Base-by-base conservation (phyloP, 37 sponge, comb jelly and placozoan species). In the Lycopodina hypogea region DNA sequence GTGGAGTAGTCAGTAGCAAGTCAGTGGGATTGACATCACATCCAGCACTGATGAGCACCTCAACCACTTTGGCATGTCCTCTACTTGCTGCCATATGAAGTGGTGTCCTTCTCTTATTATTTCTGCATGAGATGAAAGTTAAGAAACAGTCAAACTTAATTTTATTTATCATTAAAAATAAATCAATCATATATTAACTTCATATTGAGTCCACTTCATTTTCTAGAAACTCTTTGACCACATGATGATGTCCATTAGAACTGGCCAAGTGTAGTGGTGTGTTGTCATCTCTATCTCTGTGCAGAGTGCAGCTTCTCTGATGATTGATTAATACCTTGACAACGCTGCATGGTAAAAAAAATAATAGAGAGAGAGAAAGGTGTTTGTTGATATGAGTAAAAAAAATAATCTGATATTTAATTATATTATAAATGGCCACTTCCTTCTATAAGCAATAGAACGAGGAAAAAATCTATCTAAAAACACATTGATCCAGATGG, bases 191-290 rank as follows among this genome's bases (percentile, higher is more conserved):
- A 33, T 37, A 69, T 64, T 23, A 56, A 92, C 87, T 87, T 93
- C 1, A 81, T 87, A 24, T 86, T 87, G 89, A 80, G 18, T 79
- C 83, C 19, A 93, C 93, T 19, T 84, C 83, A 60, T 68, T 52
- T 22, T 85, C 82, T 21, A 97, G 66, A 35, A 97, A 74, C 1
- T 60, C 70, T 38, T 80, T 78, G 15, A 79, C 87, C 19, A 77
- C 87, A 11, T 77, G 61, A n/a, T 65, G 45, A 8, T 90, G 82
- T 22, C 93, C 99, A 61, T 92, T 60, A 42, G 59, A 81, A 32
- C 93, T 89, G 28, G 99, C 99, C 36, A 92, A 71, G 69, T 97
- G 99, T 6, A 97, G 91, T 0, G 99, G 87, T 8, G 84, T 85
- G 91, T 97, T 97, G 0, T 78, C 79, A 56, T 81, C 83, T 72